Evolutionary conservation across 2,113 vertebrate species (phyloP), one percentile per base, ranked within the genome.

Genomic region (Ailuropoda melanoleuca): DNA sequence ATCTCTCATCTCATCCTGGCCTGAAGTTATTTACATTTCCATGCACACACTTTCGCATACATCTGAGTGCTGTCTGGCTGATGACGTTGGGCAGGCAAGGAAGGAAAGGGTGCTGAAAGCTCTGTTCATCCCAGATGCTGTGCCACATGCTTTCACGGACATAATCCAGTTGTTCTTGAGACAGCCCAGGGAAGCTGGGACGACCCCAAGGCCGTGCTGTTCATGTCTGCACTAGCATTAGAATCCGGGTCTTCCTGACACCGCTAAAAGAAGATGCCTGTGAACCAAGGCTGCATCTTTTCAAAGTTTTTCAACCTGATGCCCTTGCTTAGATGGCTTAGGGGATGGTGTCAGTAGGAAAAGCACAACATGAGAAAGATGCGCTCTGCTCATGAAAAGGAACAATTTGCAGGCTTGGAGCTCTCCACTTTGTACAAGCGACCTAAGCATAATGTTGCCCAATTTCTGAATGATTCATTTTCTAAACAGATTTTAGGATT

Each of bases 401-500:
- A 77, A 53, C 56, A 14, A 85, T 82, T 88, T 95, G 24, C 34
- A 37, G 78, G 17, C 23, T 43, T 37, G 60, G 29, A 56, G 4
- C n/a, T 31, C 78, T 86, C 26, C 4, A 11, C 88, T 58, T 53
- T 26, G 3, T 60, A 23, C 60, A 70, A 92, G 37, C 56, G 46
- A 64, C 50, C 50, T 24, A 93, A 78, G 5, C 19, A 11, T 39
- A 48, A 55, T 77, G 12, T 77, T 62, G 19, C 19, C 14, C 53
- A 77, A 50, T 55, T 80, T 93, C 82, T 88, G 56, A 68, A 68
- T 39, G 29, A 93, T 19, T 74, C 53, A 17, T 82, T 86, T 89
- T 55, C 74, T 50, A 43, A 43, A 77, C 13, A 53, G 60, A 37
- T 78, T 68, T 93, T 55, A 80, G 43, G 3, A n/a, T 39, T 75